phyloP scores from a whole-genome alignment of 2,113 vertebrate genomes.

The Planiliza haematocheilus region DNA sequence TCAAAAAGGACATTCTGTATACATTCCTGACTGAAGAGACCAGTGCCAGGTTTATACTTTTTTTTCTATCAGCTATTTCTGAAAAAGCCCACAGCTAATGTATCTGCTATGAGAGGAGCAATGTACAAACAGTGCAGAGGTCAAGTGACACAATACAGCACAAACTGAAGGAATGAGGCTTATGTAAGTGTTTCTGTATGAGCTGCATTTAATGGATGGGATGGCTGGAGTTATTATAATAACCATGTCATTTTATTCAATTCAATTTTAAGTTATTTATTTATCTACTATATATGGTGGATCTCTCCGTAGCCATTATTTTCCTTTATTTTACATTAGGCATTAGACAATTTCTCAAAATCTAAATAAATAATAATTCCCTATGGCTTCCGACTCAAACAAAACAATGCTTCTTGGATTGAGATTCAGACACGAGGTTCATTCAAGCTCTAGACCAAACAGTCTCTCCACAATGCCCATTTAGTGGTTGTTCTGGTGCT shows the following conservation, averaged over 20 bases:
- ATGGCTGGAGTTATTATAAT: background rate
- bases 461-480: background rate
- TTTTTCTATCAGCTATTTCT: constrained; percentile 23
- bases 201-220: background rate
- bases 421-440: background rate
- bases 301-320: background rate
- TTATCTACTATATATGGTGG: too few species aligned
- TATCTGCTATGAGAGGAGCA: constrained; percentile 10
- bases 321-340: background rate
- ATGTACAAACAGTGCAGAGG: constrained; percentile 18
- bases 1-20: constrained; percentile 43
- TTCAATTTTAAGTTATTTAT: too few species aligned
- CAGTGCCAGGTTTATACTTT: constrained; percentile 50
- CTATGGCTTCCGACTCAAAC: background rate
- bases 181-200: background rate
- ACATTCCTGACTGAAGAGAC: constrained; percentile 50
- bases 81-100: constrained; percentile 7
- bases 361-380: background rate
- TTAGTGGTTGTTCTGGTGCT: background rate
- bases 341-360: background rate
- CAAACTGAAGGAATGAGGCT: background rate
- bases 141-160: background rate
- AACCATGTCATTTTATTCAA: background rate
- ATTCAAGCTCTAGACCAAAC: background rate
- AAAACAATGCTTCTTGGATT: background rate